A percentile compares a stretch with the other conserved stretches of the same genome.
phyloP scores from a whole-genome alignment of 2,113 vertebrate genomes.

The Platycercus adscitus region DNA sequence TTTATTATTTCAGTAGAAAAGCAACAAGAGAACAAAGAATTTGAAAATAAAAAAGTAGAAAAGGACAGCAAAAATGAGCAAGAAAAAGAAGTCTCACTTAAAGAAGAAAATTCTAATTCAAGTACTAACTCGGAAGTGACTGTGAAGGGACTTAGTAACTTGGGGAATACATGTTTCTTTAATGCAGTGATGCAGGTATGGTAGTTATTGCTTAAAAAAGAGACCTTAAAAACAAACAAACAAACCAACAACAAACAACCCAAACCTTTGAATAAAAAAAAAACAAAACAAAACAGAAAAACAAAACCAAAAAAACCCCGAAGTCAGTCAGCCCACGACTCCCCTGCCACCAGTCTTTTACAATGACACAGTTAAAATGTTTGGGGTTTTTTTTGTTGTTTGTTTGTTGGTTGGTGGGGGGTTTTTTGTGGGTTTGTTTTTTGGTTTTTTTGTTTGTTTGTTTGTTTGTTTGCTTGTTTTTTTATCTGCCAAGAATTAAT shows the following conservation, averaged over 20 bases:
- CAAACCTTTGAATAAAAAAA: background rate
- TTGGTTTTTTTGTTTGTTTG: too few relatives aligned
- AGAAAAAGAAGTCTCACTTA: conserved; percentile 70
- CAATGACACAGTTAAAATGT: background rate
- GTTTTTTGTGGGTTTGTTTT: too few relatives aligned
- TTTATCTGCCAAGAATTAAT: background rate
- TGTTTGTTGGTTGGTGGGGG: too few relatives aligned
- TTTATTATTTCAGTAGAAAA: conserved; percentile 32
- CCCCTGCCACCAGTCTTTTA: background rate
- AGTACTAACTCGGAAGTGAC: conserved; percentile 58
- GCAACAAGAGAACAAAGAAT: conserved; percentile 68
- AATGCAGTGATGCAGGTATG: conserved; percentile 95
- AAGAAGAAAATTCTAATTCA: conserved; percentile 63
- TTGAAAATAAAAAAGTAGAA: conserved; percentile 78
- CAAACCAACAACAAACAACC: background rate
- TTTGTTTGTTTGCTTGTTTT: background rate
- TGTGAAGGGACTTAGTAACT: conserved; percentile 93
- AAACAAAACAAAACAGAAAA: background rate
- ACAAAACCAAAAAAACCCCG: background rate
- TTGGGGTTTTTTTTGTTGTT: background rate
- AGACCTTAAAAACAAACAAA: background rate
- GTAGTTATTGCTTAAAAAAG: background rate
- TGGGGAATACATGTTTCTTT: conserved; percentile 98
- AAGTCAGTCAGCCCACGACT: background rate
- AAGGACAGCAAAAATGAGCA: conserved; percentile 77